A percentile compares a stretch with the other conserved stretches of the same genome.
Conservation (phyloP, 2,888 invertebrate genomes). For the Apodemia duryi region DNA sequence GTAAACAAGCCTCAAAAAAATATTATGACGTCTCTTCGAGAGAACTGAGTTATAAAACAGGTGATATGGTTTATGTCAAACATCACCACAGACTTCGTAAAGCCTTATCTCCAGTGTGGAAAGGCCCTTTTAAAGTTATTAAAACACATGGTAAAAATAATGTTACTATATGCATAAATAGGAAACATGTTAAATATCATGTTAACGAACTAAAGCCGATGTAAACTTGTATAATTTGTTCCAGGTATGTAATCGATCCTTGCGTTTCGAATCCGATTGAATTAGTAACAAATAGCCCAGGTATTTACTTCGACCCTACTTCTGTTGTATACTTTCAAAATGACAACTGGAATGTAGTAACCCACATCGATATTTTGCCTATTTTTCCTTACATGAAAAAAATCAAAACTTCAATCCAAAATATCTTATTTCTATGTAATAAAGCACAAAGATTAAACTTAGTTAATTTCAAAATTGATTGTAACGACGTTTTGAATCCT, state of each 20-base stretch:
- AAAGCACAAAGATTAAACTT: background rate
- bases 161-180: background rate
- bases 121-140: background rate
- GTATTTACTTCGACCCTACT: background rate
- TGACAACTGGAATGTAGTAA: background rate
- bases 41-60: background rate
- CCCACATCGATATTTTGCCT: background rate
- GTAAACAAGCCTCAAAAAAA: background rate
- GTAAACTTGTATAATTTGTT: background rate
- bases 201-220: background rate
- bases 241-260: background rate
- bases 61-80: background rate
- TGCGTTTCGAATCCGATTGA: background rate
- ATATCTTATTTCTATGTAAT: background rate
- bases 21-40: background rate
- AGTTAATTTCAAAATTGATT: background rate
- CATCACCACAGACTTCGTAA: background rate
- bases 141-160: background rate
- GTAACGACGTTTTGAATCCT: too few relatives aligned
- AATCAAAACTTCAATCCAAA: background rate
- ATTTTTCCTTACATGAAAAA: background rate
- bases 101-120: background rate
- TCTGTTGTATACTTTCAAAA: background rate
- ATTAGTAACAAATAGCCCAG: background rate
- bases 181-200: slow-evolving; percentile 1